Conservation (phyloP, 2,113 vertebrate species). For the Halcyon senegalensis region DNA sequence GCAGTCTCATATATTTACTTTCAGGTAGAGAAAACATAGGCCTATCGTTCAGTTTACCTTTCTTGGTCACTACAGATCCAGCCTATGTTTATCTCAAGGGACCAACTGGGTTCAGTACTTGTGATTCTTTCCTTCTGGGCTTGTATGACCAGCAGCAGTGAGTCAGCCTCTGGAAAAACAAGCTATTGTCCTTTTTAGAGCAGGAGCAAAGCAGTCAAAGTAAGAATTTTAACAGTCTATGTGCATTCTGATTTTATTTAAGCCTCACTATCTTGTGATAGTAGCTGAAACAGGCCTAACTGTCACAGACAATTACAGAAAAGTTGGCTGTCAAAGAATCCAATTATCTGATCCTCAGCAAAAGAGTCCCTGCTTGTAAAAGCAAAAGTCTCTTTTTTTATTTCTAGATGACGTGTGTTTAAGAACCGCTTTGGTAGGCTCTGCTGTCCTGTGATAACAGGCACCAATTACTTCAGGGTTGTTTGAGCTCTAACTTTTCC, state of each 20-base stretch:
- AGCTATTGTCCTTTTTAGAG: slow-evolving; percentile 69
- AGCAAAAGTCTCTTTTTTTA: not conserved
- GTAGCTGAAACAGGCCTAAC: not conserved
- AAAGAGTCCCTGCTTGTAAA: not conserved
- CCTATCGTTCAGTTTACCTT: slow-evolving; percentile 59
- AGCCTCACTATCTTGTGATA: slow-evolving; percentile 41
- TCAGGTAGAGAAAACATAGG: slow-evolving; percentile 62
- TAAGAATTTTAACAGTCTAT: slow-evolving; percentile 66
- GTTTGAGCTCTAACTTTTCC: not conserved
- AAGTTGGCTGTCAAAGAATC: not conserved
- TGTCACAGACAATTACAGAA: not conserved
- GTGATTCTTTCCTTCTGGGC: slow-evolving; percentile 70
- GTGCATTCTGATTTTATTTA: slow-evolving; percentile 51
- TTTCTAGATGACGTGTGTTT: not conserved
- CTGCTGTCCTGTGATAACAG: not conserved
- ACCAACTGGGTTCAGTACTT: slow-evolving; percentile 68
- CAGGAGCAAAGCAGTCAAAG: slow-evolving; percentile 70
- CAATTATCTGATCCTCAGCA: not conserved
- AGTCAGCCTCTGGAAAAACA: slow-evolving; percentile 69
- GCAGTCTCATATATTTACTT: slow-evolving; percentile 54
- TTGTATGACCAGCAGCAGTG: slow-evolving; percentile 70
- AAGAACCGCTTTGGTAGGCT: not conserved
- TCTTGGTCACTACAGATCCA: slow-evolving; percentile 70
- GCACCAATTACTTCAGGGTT: not conserved
- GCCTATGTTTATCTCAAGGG: slow-evolving; percentile 69